Base-by-base conservation (phyloP, 2,113 vertebrate species). In the Tauraco erythrolophus region DNA sequence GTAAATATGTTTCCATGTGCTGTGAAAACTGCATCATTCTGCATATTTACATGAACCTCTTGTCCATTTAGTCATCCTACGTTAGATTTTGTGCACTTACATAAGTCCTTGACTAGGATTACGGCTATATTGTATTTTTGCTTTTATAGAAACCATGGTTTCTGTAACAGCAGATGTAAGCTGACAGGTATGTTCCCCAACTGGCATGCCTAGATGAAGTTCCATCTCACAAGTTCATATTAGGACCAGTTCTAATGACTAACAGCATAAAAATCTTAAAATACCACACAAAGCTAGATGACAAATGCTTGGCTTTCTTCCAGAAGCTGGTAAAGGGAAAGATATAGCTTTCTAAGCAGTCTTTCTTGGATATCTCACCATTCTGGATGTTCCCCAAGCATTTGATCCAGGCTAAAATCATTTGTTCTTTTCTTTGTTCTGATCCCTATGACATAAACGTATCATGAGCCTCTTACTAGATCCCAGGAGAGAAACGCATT, bases 381-480 rank as follows among this genome's bases (percentile, higher is more conserved):
- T 23, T 22, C 66, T 88, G 92, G 58, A 75, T n/a, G 41, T 85
- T 85, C n/a, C 35, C 25, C 57, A 93, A 37, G 6, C n/a, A 70
- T 69, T 76, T 93, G 35, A 69, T 88, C 15, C 54, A 30, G 19
- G 25, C 17, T 88, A 58, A 66, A 93, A 92, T 62, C 7, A 30
- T 75, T 78, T 75, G 53, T 75, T 93, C 46, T 80, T 88, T 92
- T 35, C 57, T 96, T 85, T 97, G 30, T 85, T 88, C 58, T 94
- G 53, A 88, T 92, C 53, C 54, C 25, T 89, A 28, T 70, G 75
- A 80, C 51, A 85, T 83, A 88, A 93, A 71, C 0, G 0, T 91
- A 88, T 60, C 30, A 74, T 35, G 28, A 94, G 24, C 53, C 21
- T 58, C 41, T 74, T 27, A 46, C 28, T 61, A 53, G 9, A 72